phyloP scores from a whole-genome alignment of 2,888 invertebrate genomes.

The Pilophorus perplexus region DNA sequence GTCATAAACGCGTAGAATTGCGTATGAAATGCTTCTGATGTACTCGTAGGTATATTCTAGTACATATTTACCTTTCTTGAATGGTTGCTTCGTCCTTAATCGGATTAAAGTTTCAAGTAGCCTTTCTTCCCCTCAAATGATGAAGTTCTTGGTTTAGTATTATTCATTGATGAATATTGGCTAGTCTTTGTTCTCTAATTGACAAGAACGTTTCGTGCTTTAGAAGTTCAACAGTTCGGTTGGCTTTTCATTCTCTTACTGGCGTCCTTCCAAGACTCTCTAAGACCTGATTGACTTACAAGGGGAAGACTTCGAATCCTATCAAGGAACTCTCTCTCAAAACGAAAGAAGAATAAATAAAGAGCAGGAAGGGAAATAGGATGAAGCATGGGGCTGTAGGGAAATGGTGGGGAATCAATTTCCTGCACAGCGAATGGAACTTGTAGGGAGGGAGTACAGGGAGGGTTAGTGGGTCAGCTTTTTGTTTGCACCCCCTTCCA shows the following conservation, averaged over 20 bases:
- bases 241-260: slow-evolving; percentile 6
- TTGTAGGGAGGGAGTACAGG: background rate
- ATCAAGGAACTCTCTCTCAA: slow-evolving; percentile 5
- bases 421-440: slow-evolving; percentile 25
- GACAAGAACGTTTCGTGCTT: background rate
- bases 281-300: slow-evolving; percentile 19
- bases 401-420: slow-evolving; percentile 38
- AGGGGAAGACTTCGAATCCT: slow-evolving; percentile 15
- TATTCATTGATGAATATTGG: too few species aligned
- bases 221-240: background rate
- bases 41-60: too few species aligned
- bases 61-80: background rate
- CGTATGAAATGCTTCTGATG: too few species aligned
- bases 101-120: too few species aligned
- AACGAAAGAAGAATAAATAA: slow-evolving; percentile 19
- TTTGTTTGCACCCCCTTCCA: slow-evolving; percentile 23
- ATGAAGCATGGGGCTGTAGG: slow-evolving; percentile 31
- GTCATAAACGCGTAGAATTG: too few species aligned
- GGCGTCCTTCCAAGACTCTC: background rate
- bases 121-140: too few species aligned
- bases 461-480: slow-evolving; percentile 33
- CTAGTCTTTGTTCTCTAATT: background rate
- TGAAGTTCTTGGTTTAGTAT: too few species aligned
- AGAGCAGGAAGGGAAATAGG: slow-evolving; percentile 23
- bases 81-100: too few species aligned